Percentiles rank a stretch among this genome's conserved stretches.
These are phyloP conservation scores for Candoia aspera DNA, from an alignment of 2,113 vertebrate species.

Conservation along the genomic window DNA sequence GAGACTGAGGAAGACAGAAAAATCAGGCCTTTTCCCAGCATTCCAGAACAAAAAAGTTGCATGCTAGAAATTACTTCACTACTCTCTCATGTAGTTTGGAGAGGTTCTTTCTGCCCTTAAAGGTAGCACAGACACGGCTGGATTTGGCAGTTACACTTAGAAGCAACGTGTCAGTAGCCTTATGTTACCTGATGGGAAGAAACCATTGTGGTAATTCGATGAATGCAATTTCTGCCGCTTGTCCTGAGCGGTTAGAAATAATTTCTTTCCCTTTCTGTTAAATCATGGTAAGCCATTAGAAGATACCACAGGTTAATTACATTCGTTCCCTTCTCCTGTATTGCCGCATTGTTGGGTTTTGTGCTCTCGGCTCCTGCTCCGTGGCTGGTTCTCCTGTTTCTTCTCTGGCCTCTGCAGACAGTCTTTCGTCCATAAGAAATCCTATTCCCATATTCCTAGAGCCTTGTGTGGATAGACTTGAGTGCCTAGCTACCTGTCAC, in stretches of 20 bases:
- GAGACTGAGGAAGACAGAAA: background rate
- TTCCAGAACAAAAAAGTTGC: background rate
- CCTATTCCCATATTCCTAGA: background rate
- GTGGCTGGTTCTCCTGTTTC: background rate
- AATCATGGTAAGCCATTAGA: background rate
- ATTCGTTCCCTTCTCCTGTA: too few species aligned
- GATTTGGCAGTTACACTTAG: background rate
- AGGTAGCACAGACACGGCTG: background rate
- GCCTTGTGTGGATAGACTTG: background rate
- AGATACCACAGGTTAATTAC: background rate
- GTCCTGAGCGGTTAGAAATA: background rate
- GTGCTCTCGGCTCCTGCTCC: background rate
- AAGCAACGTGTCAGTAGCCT: background rate
- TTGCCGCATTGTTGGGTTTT: background rate
- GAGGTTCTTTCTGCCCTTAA: background rate
- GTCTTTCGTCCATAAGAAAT: background rate
- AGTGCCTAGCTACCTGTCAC: background rate
- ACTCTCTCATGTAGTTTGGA: background rate
- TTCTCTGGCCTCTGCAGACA: background rate
- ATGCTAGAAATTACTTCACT: accelerated
- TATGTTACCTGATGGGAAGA: background rate
- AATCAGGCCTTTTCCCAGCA: background rate
- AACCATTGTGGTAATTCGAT: background rate
- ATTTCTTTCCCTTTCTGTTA: background rate
- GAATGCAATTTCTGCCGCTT: background rate